Base-by-base conservation (phyloP, 2,888 invertebrate species). In the Erannis defoliaria region DNA sequence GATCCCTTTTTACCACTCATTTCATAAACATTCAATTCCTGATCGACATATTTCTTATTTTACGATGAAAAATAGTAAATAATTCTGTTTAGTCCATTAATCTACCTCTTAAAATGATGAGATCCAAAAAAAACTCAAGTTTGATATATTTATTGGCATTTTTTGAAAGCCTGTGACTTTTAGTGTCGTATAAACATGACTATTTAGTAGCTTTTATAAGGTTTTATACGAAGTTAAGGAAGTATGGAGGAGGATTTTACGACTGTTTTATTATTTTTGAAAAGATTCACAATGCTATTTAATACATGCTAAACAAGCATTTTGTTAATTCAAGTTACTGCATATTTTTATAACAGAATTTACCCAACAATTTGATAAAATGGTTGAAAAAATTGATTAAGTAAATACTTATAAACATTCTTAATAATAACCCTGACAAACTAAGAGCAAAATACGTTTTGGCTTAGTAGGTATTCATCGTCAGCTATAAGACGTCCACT, bases 161-260 rank as follows among this genome's bases (percentile, higher is more conserved):
- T 85, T 84, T 84, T 85, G 81, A 83, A 82, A 77, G 72, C 73
- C 59, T 75, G 73, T 72, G 88, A 90, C 90, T 72, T 88, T 89
- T 87, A 88, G 75, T 81, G 77, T 72, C 81, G 65, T 73, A 90
- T 90, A 89, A 90, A 90, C 82, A 86, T 85, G 73, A 86, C 84
- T 89, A 86, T 90, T 90, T 90, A 90, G 87, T 89, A 77, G 81
- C 82, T 75, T 86, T 89, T 86, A 87, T 85, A 86, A 83, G 82
- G 77, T 84, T 88, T 89, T 86, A 88, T 85, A 79, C 65, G 66
- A 57, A 0, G 85, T 33, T 64, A 37, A 37, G 68, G 68, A 72
- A 62, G 55, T 70, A 18, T 82, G 84, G 88, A 85, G 57, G 45
- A 1, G 72, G 80, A 64, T 45, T 74, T 68, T 64, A 23, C 16